Conservation (phyloP, 1,140 invertebrate genomes). For the Adoxophyes honmai region DNA sequence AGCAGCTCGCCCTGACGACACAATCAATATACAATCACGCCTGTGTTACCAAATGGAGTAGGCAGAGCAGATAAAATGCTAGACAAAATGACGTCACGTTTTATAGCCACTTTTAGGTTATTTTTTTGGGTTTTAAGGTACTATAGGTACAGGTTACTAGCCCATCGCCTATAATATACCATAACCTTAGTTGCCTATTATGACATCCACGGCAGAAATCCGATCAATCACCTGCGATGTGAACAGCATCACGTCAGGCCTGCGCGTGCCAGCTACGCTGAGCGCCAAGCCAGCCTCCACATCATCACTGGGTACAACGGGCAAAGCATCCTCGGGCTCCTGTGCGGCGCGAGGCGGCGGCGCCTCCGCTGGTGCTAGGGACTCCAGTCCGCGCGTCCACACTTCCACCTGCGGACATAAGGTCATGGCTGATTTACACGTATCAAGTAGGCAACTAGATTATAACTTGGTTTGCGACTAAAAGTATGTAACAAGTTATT, state of each 20-base stretch:
- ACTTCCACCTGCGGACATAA: slow-evolving; percentile 33
- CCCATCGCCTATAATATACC: no score
- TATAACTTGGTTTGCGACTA: no score
- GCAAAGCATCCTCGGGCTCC: slow-evolving; percentile 18
- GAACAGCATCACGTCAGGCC: slow-evolving; percentile 36
- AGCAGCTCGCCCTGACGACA: slow-evolving; percentile 39
- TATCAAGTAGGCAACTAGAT: no score
- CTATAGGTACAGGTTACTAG: no score
- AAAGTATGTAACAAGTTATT: no score
- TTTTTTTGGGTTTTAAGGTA: no score
- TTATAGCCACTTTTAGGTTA: no score
- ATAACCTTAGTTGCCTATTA: no score
- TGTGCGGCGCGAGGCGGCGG: slow-evolving; percentile 6
- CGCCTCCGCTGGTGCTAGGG: slow-evolving; percentile 29
- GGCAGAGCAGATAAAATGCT: no score
- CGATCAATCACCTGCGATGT: slow-evolving; percentile 24
- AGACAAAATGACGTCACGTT: no score
- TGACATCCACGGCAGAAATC: background rate
- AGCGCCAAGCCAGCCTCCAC: slow-evolving; percentile 35
- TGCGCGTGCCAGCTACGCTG: slow-evolving; percentile 29
- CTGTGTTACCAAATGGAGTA: background rate
- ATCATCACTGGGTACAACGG: no score
- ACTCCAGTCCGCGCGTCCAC: slow-evolving; percentile 42
- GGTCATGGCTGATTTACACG: background rate
- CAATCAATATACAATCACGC: background rate